Conservation (phyloP, 2,113 vertebrate species). For the Pseudopodoces humilis region DNA sequence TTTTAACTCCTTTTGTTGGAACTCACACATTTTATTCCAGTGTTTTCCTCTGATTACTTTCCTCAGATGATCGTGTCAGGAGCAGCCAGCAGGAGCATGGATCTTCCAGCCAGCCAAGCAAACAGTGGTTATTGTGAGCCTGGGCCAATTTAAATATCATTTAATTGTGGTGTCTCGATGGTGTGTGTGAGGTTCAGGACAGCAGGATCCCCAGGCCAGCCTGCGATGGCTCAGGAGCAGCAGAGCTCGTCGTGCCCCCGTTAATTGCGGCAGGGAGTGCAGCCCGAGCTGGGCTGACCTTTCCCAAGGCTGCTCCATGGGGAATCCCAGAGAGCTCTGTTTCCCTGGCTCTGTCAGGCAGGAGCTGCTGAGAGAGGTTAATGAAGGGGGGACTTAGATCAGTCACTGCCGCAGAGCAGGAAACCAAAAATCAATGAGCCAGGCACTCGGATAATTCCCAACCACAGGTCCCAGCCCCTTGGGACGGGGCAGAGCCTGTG, state of each 20-base stretch:
- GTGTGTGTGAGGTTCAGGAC: neutral
- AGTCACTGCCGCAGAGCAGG: neutral
- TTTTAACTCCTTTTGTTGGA: neutral
- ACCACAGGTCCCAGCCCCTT: neutral
- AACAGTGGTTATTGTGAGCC: neutral
- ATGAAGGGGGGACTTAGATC: neutral
- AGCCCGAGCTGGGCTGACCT: neutral
- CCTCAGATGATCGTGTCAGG: neutral
- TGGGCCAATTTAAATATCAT: neutral
- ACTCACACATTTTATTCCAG: neutral
- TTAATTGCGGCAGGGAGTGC: neutral
- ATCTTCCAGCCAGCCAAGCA: neutral
- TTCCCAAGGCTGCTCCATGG: rapidly evolving
- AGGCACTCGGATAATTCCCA: neutral
- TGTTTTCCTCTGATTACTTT: neutral
- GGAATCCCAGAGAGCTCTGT: neutral
- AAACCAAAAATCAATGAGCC: neutral
- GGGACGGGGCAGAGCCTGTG: neutral
- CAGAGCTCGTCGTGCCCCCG: neutral
- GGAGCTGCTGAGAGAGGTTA: conserved; percentile 19
- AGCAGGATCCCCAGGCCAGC: neutral
- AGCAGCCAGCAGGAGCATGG: neutral
- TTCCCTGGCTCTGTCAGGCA: neutral
- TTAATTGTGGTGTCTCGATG: neutral
- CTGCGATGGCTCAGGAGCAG: neutral